These are phyloP conservation scores for Homarus americanus DNA, from an alignment of 1,140 invertebrate species.

Conservation along the genomic window DNA sequence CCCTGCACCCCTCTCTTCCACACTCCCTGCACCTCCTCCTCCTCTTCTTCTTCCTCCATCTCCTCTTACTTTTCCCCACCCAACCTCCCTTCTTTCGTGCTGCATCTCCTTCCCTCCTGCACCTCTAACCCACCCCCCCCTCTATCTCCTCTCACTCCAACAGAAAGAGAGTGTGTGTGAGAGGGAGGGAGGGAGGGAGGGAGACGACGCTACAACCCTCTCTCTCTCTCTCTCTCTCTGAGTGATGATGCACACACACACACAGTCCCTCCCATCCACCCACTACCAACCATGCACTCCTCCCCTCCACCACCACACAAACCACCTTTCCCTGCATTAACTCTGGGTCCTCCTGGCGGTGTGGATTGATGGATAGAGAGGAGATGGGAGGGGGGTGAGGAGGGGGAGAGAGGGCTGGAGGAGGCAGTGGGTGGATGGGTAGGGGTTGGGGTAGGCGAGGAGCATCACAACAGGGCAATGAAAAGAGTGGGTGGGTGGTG, in stretches of 20 bases:
- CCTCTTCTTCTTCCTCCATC: slow-evolving; percentile 19
- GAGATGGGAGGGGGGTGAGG: neutral
- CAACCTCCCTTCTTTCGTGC: too few species aligned
- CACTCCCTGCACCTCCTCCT: neutral
- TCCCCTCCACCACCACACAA: neutral
- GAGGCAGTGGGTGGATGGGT: neutral
- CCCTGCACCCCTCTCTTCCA: too few species aligned
- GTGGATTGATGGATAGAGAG: neutral
- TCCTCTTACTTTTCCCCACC: neutral
- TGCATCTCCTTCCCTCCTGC: too few species aligned
- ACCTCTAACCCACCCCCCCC: neutral
- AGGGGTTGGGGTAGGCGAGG: neutral
- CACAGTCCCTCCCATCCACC: neutral
- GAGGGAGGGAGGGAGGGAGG: slow-evolving; percentile 7
- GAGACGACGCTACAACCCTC: neutral
- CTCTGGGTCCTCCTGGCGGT: neutral
- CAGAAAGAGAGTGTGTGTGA: neutral
- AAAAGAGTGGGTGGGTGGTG: neutral
- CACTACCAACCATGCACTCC: neutral
- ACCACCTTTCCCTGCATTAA: neutral
- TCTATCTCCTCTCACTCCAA: neutral
- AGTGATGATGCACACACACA: neutral
- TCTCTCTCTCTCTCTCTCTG: neutral
- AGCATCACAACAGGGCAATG: neutral
- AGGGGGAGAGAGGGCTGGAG: neutral